phyloP scores from a whole-genome alignment of 64 coral and sea anemone species.

The Actinia tenebrosa region DNA sequence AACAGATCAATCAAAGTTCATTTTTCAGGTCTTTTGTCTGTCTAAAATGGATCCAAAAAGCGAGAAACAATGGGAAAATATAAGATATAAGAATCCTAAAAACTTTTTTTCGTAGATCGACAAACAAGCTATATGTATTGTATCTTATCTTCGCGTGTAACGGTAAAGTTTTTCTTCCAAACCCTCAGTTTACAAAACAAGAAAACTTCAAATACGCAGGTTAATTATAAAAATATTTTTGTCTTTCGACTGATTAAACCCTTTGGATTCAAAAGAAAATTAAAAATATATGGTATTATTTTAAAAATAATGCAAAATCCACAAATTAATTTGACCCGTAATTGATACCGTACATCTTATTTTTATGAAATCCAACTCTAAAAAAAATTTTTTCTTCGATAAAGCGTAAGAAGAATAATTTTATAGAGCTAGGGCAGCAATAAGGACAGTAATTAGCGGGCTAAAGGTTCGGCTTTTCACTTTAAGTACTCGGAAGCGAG shows the following conservation, averaged over 20 bases:
- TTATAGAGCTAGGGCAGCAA: neutral
- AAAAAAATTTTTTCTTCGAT: neutral
- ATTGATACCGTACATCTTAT: neutral
- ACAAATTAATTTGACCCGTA: slow-evolving; percentile 7
- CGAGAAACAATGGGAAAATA: neutral
- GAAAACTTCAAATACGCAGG: neutral
- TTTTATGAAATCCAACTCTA: neutral
- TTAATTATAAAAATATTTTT: slow-evolving; percentile 2
- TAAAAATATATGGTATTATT: neutral
- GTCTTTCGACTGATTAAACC: neutral
- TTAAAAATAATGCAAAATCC: neutral
- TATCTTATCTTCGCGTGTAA: neutral
- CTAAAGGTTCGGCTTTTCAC: slow-evolving; percentile 3
- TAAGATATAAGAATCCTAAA: neutral
- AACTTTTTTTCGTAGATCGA: neutral
- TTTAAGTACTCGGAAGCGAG: neutral
- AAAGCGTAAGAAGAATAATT: neutral
- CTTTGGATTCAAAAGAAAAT: slow-evolving; percentile 11
- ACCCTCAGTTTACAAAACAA: neutral
- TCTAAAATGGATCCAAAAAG: neutral
- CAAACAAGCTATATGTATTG: neutral
- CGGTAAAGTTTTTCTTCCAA: neutral
- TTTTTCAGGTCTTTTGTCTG: no score
- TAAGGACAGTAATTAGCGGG: neutral
- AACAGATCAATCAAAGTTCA: neutral